Evolutionary conservation across 2,888 invertebrate species (phyloP).

Genomic region (Leucoptera coffeella): DNA sequence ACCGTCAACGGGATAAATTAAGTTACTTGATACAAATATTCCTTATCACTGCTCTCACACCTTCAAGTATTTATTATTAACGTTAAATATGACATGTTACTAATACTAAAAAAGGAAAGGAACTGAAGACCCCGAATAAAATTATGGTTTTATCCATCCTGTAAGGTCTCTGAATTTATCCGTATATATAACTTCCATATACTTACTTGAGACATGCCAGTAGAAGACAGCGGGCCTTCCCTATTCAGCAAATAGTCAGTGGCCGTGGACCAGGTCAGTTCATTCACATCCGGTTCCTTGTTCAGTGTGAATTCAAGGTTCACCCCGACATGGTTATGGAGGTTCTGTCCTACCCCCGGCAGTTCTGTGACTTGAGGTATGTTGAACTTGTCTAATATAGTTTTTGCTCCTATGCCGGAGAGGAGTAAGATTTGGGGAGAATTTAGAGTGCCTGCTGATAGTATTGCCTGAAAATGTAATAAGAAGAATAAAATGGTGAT

Average conservation of each 20-base stretch:
- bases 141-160: too few species aligned
- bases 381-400: constrained; percentile 50
- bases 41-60: too few species aligned
- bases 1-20: too few species aligned
- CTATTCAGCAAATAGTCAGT: constrained; percentile 56
- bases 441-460: constrained; percentile 60
- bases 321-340: constrained; percentile 64
- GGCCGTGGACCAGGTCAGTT: constrained; percentile 57
- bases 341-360: constrained; percentile 63
- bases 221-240: constrained; percentile 57
- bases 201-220: constrained; percentile 58
- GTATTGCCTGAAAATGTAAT: constrained; percentile 44
- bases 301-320: constrained; percentile 48
- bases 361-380: constrained; percentile 56
- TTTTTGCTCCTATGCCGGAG: constrained; percentile 61
- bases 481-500: too few species aligned
- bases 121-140: too few species aligned
- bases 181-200: too few species aligned
- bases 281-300: constrained; percentile 41
- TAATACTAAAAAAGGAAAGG: too few species aligned
- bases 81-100: too few species aligned
- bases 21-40: too few species aligned
- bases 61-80: too few species aligned
- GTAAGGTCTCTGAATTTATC: too few species aligned
- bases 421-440: constrained; percentile 61